Evolutionary conservation across 2,888 invertebrate genomes (phyloP), one percentile per base, ranked within the genome.

Genomic region (Panzeria rudis): DNA sequence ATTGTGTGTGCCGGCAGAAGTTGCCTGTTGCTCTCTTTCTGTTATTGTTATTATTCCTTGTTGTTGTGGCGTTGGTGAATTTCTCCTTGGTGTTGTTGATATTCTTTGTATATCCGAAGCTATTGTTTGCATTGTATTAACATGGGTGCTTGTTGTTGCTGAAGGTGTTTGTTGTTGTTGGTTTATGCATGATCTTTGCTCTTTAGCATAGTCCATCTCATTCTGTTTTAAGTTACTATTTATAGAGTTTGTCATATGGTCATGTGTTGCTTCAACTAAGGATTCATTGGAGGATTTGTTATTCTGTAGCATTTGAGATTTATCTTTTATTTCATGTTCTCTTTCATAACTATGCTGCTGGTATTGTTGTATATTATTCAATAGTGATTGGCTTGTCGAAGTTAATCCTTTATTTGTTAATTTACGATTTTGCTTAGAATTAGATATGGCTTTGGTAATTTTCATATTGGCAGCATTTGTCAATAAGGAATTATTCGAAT

Each of bases 391-490:
- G 44, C 59, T 56, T 29, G 47, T 32, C 35, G 52, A 15, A n/a
- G 73, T 68, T 72, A 81, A 71, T 77, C 76, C 81, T 82, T 81
- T 81, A 59, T 76, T 75, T 50, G 72, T 7, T 11, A 83, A 68
- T 86, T 87, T 62, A 79, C 87, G 84, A 62, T 85, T 78, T 75
- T 85, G 85, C 71, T 89, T 91, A 20, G 89, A 81, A 87, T 91
- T 90, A 23, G 87, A 84, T 59, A 88, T 87, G 9, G 89, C 88
- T 84, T 88, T 91, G 23, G 88, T 88, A 50, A 90, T 90, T 87
- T 91, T 91, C 89, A 90, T 91, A 88, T 91, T 90, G 59, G 88
- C 91, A 41, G 91, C 91, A 87, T 88, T 91, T 15, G 89, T 83
- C 41, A 91, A 85, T 64, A 91, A 87, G 5, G 85, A 85, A 47